These are phyloP conservation scores for Microcebus ravelobensis DNA, from an alignment of 2,113 vertebrate genomes.

Conservation along the genomic window DNA sequence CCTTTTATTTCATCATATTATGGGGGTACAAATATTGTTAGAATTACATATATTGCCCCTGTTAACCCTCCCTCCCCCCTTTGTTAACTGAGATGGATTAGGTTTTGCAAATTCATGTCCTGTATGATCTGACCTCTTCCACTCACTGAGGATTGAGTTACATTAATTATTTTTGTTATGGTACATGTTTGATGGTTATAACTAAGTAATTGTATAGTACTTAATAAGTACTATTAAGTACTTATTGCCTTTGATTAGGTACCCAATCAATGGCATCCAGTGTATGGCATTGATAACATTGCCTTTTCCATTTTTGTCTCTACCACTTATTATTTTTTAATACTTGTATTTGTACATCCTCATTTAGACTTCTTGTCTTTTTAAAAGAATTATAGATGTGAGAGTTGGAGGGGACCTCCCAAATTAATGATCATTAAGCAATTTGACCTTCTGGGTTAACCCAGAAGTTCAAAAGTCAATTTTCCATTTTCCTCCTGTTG, in stretches of 20 bases:
- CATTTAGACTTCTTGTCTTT: constrained; percentile 14
- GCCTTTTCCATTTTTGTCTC: background rate
- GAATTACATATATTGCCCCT: too few species aligned
- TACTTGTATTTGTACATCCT: background rate
- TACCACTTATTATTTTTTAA: background rate
- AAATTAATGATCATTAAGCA: background rate
- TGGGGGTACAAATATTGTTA: too few species aligned
- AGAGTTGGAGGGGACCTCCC: background rate
- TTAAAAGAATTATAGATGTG: background rate
- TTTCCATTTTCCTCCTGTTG: background rate
- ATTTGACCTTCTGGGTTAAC: background rate
- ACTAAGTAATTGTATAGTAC: background rate
- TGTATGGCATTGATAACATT: background rate
- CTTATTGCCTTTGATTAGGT: too few species aligned
- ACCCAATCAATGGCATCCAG: too few species aligned
- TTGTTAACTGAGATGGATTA: too few species aligned
- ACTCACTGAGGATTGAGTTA: background rate
- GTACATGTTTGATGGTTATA: background rate
- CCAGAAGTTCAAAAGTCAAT: background rate
- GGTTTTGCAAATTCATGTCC: too few species aligned
- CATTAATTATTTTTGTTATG: background rate
- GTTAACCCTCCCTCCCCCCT: too few species aligned
- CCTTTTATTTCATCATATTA: too few species aligned
- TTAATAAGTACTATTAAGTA: too few species aligned
- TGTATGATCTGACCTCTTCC: background rate